Percentiles rank a stretch among this genome's conserved stretches.
These are phyloP conservation scores for Clitarchus hookeri DNA, from an alignment of 2,888 invertebrate species.

Conservation along the genomic window DNA sequence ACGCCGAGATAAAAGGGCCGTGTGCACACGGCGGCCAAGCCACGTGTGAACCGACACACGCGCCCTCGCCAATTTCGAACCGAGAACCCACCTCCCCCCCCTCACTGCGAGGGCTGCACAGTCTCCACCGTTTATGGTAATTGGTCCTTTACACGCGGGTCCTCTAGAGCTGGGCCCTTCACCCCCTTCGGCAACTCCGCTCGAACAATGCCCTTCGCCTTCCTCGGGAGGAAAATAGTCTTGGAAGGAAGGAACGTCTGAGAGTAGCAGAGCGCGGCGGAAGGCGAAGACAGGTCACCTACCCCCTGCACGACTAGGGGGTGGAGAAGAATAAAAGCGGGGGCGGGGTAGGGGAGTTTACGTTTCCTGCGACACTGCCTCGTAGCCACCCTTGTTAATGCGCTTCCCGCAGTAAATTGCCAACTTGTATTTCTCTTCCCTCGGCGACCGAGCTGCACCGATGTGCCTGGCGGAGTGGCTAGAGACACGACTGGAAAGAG, in stretches of 20 bases:
- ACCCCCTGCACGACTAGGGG: neutral
- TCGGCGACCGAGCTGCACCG: neutral
- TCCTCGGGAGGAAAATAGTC: neutral
- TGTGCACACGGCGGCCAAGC: too few species aligned
- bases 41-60: too few species aligned
- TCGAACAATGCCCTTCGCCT: neutral
- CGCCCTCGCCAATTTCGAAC: too few species aligned
- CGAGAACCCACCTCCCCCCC: neutral
- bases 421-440: neutral
- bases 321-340: neutral
- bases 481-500: too few species aligned
- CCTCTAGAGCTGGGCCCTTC: neutral
- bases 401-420: conserved; percentile 14
- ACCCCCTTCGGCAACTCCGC: neutral
- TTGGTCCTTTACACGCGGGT: neutral
- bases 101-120: neutral
- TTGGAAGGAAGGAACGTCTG: neutral
- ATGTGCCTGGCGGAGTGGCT: too few species aligned
- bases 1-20: too few species aligned
- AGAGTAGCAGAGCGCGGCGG: neutral
- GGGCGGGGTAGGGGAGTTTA: neutral
- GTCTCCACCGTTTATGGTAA: neutral
- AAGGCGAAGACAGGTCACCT: neutral
- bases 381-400: neutral
- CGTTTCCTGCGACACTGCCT: conserved; percentile 2